Percentiles rank a stretch among this genome's conserved stretches.
These are phyloP conservation scores for Alethe diademata DNA, from an alignment of 2,113 vertebrate genomes.

Conservation along the genomic window DNA sequence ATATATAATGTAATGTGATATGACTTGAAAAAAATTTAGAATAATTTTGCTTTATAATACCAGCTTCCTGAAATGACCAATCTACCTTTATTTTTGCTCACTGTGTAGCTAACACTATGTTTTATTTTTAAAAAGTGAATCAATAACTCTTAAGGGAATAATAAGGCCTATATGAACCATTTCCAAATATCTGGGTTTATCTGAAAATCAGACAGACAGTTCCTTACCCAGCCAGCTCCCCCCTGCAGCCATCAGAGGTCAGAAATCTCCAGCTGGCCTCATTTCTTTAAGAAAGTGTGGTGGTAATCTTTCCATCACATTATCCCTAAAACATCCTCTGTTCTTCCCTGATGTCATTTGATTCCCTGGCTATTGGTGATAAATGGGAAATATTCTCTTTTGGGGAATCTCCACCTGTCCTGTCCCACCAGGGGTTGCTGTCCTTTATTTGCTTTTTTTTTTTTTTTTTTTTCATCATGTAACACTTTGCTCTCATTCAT, in stretches of 20 bases:
- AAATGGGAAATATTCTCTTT: background rate
- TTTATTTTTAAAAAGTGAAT: background rate
- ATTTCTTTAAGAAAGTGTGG: constrained; percentile 65
- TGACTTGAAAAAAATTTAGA: background rate
- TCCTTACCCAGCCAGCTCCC: background rate
- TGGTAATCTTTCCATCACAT: constrained; percentile 62
- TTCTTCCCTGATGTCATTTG: constrained; percentile 21
- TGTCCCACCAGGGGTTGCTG: background rate
- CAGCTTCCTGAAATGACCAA: background rate
- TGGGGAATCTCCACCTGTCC: background rate
- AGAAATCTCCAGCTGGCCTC: constrained; percentile 52
- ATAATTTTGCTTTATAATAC: background rate
- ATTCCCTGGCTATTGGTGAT: background rate
- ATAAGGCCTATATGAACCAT: background rate
- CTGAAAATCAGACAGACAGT: background rate
- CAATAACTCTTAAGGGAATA: background rate
- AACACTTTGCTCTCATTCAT: background rate
- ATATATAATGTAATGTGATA: background rate
- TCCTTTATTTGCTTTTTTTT: background rate
- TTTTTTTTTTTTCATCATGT: background rate
- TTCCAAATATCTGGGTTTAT: background rate
- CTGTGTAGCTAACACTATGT: background rate
- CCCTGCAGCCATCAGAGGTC: background rate
- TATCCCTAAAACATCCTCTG: constrained; percentile 40
- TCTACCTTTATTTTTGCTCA: background rate